Evolutionary conservation across 2,113 vertebrate species (phyloP).

Genomic region (Colius striatus): DNA sequence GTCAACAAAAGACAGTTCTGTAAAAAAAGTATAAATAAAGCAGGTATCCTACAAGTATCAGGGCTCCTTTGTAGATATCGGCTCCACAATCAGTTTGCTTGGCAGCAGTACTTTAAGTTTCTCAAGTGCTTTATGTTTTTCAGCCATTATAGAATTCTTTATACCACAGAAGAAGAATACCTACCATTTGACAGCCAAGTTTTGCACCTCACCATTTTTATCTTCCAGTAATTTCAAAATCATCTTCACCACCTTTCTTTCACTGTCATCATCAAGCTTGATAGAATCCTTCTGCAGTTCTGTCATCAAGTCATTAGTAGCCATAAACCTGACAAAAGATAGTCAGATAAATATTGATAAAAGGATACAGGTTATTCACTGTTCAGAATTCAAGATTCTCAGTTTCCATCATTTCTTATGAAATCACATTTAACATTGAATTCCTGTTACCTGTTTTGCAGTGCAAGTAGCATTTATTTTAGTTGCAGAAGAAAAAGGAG

Average conservation of each 20-base stretch:
- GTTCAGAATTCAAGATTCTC: neutral
- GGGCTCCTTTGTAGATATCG: neutral
- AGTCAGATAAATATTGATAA: slow-evolving; percentile 26
- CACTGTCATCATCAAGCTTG: slow-evolving; percentile 98
- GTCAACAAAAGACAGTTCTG: neutral
- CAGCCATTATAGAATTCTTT: neutral
- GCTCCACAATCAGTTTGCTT: neutral
- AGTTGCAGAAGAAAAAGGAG: neutral
- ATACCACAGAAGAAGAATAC: slow-evolving; percentile 3
- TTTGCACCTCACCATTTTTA: slow-evolving; percentile 98
- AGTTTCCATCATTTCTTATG: neutral
- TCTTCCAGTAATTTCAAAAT: slow-evolving; percentile 97
- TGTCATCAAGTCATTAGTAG: slow-evolving; percentile 98
- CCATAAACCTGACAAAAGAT: slow-evolving; percentile 91
- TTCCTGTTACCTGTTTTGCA: neutral
- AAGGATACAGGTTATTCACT: neutral
- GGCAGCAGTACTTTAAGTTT: neutral
- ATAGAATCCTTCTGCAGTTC: slow-evolving; percentile 98
- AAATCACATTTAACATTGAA: neutral
- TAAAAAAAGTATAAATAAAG: neutral
- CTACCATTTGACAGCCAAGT: slow-evolving; percentile 98
- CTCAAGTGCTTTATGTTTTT: neutral
- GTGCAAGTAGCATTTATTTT: neutral
- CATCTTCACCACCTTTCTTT: slow-evolving; percentile 98
- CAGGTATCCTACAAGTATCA: neutral